phyloP scores from a whole-genome alignment of 1,140 invertebrate genomes.

The Anastrepha obliqua region DNA sequence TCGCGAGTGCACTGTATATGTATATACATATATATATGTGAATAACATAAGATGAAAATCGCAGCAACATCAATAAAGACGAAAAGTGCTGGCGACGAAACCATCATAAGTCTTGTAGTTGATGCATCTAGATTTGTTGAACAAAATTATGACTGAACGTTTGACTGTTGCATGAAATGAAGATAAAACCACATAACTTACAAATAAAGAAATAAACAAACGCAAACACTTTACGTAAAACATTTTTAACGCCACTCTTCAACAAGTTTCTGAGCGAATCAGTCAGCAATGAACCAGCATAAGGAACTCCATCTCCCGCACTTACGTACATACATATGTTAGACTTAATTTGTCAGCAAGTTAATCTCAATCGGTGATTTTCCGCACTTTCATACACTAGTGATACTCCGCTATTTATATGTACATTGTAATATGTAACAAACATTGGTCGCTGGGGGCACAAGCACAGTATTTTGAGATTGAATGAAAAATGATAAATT shows the following conservation, averaged over 20 bases:
- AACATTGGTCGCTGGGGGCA: no score
- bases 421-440: no score
- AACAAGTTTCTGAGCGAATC: background rate
- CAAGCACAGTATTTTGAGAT: no score
- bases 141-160: slow-evolving; percentile 23
- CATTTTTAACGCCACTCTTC: background rate
- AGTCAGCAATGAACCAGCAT: background rate
- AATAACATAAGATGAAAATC: background rate
- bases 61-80: slow-evolving; percentile 29
- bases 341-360: slow-evolving; percentile 30
- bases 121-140: background rate
- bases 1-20: no score
- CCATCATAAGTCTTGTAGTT: background rate
- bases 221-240: background rate
- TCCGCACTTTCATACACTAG: slow-evolving; percentile 28
- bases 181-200: slow-evolving; percentile 42
- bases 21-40: background rate
- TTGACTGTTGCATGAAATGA: slow-evolving; percentile 30
- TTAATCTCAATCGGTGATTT: slow-evolving; percentile 48
- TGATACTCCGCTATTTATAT: background rate
- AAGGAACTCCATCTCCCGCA: background rate
- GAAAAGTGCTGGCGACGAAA: slow-evolving; percentile 14
- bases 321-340: background rate
- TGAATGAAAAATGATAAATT: no score
- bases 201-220: slow-evolving; percentile 5